Percentiles rank a stretch among this genome's conserved stretches.
Evolutionary conservation across 2,113 vertebrate genomes (phyloP).

Genomic region (human (Homo sapiens)): DNA sequence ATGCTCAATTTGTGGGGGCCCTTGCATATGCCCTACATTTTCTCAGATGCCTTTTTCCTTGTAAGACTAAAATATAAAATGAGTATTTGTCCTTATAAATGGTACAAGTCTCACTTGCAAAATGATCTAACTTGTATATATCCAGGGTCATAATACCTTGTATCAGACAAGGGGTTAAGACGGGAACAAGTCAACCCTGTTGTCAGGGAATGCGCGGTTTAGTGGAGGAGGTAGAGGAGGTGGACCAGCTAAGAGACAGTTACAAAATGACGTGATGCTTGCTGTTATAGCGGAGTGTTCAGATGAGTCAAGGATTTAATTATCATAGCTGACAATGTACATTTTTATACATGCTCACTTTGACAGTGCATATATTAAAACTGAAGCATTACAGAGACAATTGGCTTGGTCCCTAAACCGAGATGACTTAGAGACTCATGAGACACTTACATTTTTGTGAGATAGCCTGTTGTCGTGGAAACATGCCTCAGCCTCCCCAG

Average conservation of each 20-base stretch:
- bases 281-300: not conserved
- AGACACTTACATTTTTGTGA: not conserved
- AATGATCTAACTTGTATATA: not conserved
- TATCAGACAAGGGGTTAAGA: not conserved
- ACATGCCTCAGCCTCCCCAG: not conserved
- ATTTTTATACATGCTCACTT: not conserved
- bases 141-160: not conserved
- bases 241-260: not conserved
- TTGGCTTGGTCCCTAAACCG: not conserved
- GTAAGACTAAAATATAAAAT: not conserved
- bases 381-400: not conserved
- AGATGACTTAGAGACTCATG: not conserved
- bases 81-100: not conserved
- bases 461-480: not conserved
- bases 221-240: not conserved
- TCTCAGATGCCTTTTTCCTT: not conserved
- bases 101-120: accelerated
- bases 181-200: not conserved
- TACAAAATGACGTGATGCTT: not conserved
- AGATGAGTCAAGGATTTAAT: not conserved
- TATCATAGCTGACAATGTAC: not conserved
- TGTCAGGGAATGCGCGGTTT: not conserved
- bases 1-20: not conserved
- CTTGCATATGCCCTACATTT: accelerated
- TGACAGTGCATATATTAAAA: conserved; percentile 47